A percentile compares a stretch with the other conserved stretches of the same genome.
Conservation (phyloP, 2,797 vertebrate species). For the Diplodus puntazzo region DNA sequence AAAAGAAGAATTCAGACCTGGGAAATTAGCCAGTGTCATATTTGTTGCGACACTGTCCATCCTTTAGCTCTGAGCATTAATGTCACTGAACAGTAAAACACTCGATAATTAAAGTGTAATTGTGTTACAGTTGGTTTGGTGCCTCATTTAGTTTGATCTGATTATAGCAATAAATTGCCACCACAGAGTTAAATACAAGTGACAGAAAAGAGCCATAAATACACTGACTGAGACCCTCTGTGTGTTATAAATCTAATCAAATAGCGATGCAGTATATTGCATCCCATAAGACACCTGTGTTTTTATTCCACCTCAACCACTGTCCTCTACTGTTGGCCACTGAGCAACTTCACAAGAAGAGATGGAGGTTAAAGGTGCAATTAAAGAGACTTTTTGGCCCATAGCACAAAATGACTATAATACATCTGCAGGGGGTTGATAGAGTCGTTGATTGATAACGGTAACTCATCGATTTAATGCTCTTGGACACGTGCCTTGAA, state of each 20-base stretch:
- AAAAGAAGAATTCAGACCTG: constrained; percentile 52
- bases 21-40: constrained; percentile 66
- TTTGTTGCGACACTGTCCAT: constrained; percentile 63
- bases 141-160: constrained; percentile 73
- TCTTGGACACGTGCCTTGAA: constrained; percentile 8
- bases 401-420: constrained; percentile 8
- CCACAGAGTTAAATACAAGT: constrained; percentile 48
- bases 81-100: constrained; percentile 79
- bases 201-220: constrained; percentile 27
- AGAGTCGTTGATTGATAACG: constrained; percentile 27
- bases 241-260: constrained; percentile 13
- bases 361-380: constrained; percentile 16
- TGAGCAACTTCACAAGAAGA: neutral
- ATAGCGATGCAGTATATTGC: neutral
- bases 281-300: neutral
- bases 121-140: constrained; percentile 78
- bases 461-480: constrained; percentile 1
- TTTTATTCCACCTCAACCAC: neutral
- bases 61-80: constrained; percentile 75
- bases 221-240: constrained; percentile 20
- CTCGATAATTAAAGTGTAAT: constrained; percentile 82
- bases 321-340: neutral
- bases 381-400: neutral
- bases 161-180: constrained; percentile 70
- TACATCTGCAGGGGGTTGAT: constrained; percentile 6